Evolutionary conservation across 2,797 vertebrate genomes (phyloP), one percentile per base, ranked within the genome.

Genomic region (Eidolon dupreanum): DNA sequence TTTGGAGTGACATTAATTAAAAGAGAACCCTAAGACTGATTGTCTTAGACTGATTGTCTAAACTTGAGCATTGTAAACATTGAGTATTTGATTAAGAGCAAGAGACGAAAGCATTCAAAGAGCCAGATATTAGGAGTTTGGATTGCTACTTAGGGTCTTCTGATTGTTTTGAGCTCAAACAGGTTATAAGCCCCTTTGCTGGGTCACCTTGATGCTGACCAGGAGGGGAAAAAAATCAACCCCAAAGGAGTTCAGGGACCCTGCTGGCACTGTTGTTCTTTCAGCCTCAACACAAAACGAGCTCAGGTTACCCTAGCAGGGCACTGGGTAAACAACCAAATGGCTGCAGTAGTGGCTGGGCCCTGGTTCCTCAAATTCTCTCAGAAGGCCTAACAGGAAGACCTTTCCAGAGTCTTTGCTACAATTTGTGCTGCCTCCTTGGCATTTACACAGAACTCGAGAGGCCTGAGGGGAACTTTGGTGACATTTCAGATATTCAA

Each of bases 401-500:
- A 41, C 53, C 43, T 22, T 57, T 41, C 31, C 0, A 2, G 77
- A 36, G n/a, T 55, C 68, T 55, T 28, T 16, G 63, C 57, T 89
- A 26, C 0, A 24, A 26, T 5, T 26, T 7, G 1, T 2, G 31
- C 36, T 83, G 88, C 70, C 51, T 75, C 36, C 11, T 55, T 20
- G 55, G 28, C 36, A 38, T 46, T 74, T 53, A 88, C 46, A 49
- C 15, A 46, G 93, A 66, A 13, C 28, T 20, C 12, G 3, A 9
- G 86, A 77, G 63, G 74, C 61, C 28, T 0, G 3, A 83, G 84
- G 51, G 65, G 36, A 26, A 13, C 78, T 57, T 49, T 9, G n/a
- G 70, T 73, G 81, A 97, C 61, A 28, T 1, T n/a, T 66, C 70
- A 70, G 97, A 97, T 94, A 83, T 78, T 79, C 92, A 93, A 92